Conservation (phyloP, 2,113 vertebrate genomes). For the Onychorhynchus coronatus region DNA sequence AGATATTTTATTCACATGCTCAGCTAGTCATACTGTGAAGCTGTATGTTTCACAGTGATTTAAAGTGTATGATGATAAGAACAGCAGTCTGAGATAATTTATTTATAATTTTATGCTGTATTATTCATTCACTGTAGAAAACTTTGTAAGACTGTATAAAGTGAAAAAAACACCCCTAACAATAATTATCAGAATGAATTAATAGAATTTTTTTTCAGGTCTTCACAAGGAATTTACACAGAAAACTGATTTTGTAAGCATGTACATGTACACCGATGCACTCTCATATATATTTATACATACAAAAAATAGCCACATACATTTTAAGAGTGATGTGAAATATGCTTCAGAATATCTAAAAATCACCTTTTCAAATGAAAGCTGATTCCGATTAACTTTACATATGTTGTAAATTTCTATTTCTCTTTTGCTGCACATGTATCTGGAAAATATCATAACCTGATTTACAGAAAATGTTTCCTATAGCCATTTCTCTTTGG, state of each 20-base stretch:
- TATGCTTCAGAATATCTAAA: not conserved
- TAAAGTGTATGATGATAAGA: not conserved
- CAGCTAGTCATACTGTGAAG: not conserved
- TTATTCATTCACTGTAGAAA: not conserved
- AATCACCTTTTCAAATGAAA: constrained; percentile 5
- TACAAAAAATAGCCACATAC: not conserved
- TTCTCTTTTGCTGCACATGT: not conserved
- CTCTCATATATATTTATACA: not conserved
- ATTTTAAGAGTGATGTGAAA: not conserved
- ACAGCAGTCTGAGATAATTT: not conserved
- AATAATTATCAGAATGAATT: not conserved
- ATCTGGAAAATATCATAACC: constrained; percentile 37
- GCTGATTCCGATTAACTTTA: constrained; percentile 17
- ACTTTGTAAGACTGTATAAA: not conserved
- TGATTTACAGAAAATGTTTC: constrained; percentile 24
- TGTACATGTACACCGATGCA: not conserved
- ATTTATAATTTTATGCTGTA: not conserved
- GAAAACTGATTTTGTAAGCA: not conserved
- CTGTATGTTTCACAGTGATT: too few species aligned
- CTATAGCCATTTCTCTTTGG: not conserved
- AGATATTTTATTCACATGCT: not conserved
- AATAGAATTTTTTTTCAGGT: not conserved
- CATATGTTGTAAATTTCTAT: constrained; percentile 17
- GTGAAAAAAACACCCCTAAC: accelerated
- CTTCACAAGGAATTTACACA: not conserved